These are phyloP conservation scores for Nyctalus aviator DNA, from an alignment of 2,797 vertebrate genomes.

Conservation along the genomic window DNA sequence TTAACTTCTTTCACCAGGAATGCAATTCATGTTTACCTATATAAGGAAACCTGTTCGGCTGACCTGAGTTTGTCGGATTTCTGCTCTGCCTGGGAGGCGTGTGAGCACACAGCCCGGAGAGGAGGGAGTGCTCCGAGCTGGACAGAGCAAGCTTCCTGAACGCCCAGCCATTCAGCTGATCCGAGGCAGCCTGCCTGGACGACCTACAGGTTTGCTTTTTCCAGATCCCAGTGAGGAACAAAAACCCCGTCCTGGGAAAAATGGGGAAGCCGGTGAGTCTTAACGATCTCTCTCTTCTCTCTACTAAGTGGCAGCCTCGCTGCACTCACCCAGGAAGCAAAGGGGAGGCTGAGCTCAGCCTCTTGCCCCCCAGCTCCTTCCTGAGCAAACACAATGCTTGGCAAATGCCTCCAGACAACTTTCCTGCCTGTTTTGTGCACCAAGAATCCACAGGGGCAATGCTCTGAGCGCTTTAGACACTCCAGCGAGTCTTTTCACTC, in stretches of 20 bases:
- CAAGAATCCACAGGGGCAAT: not conserved
- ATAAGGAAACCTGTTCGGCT: conserved; percentile 89
- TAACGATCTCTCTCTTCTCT: conserved; percentile 50
- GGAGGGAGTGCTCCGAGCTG: conserved; percentile 81
- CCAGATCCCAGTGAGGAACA: conserved; percentile 58
- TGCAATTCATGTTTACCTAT: conserved; percentile 89
- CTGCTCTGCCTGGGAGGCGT: conserved; percentile 74
- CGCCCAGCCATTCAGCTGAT: conserved; percentile 78
- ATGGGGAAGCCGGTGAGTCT: conserved; percentile 88
- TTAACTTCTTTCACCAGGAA: conserved; percentile 84
- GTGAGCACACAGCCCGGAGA: conserved; percentile 77
- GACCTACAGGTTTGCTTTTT: conserved; percentile 37
- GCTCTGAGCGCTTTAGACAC: not conserved
- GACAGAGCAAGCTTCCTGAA: conserved; percentile 82
- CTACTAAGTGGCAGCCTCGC: conserved; percentile 34
- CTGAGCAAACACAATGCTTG: not conserved
- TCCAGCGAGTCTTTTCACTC: not conserved
- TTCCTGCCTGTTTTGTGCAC: not conserved
- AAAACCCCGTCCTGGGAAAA: conserved; percentile 59
- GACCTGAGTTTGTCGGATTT: conserved; percentile 79
- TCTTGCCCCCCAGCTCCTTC: conserved; percentile 8
- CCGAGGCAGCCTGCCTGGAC: conserved; percentile 52
- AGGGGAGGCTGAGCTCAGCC: conserved; percentile 32
- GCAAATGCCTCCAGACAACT: conserved; percentile 28
- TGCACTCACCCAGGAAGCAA: conserved; percentile 53